A percentile compares a stretch with the other conserved stretches of the same genome.
Conservation (phyloP, 2,797 vertebrate genomes). For the Streptopelia turtur region DNA sequence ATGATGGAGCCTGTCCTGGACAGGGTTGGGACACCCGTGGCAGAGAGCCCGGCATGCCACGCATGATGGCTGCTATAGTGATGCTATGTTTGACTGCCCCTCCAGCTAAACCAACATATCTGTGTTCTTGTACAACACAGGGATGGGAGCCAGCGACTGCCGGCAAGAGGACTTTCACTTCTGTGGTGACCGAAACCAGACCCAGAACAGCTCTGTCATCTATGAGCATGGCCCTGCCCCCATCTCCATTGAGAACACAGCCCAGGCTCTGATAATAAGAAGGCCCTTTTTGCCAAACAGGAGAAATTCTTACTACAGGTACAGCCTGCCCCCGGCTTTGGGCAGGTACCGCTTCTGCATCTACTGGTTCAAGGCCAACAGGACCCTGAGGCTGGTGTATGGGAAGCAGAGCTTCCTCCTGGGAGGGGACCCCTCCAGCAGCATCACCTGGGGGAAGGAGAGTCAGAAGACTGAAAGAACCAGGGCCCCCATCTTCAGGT, state of each 20-base stretch:
- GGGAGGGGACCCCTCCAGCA: neutral
- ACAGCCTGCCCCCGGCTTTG: slow-evolving; percentile 21
- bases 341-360: slow-evolving; percentile 81
- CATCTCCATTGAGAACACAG: slow-evolving; percentile 67
- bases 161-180: slow-evolving; percentile 73
- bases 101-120: fast-evolving
- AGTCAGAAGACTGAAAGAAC: neutral
- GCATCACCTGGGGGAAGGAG: neutral
- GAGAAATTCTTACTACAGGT: neutral
- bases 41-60: fast-evolving
- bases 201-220: slow-evolving; percentile 40
- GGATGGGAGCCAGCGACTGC: neutral
- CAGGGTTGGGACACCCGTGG: neutral
- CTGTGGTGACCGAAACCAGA: slow-evolving; percentile 77
- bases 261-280: slow-evolving; percentile 4
- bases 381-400: slow-evolving; percentile 46
- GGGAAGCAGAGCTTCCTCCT: slow-evolving; percentile 56
- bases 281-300: slow-evolving; percentile 43
- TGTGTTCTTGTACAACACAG: neutral
- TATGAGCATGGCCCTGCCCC: neutral
- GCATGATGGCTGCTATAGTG: fast-evolving
- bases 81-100: neutral
- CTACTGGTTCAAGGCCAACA: slow-evolving; percentile 62
- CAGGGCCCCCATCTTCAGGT: neutral
- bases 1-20: fast-evolving